Percentiles rank a stretch among this genome's conserved stretches.
phyloP scores from a whole-genome alignment of 2,888 invertebrate genomes.

The Drosophila peninsularis region DNA sequence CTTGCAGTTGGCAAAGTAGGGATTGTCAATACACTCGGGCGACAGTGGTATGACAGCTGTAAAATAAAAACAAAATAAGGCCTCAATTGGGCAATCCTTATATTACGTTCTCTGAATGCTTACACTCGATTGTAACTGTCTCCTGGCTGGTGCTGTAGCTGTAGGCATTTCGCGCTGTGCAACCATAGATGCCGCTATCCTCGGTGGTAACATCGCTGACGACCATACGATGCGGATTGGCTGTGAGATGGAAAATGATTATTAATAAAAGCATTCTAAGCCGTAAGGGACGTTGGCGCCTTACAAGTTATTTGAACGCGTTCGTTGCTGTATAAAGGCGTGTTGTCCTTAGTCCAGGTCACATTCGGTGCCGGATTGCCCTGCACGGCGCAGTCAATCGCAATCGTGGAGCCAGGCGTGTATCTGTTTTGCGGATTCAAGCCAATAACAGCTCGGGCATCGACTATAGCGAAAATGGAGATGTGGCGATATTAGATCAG shows the following conservation, averaged over 20 bases:
- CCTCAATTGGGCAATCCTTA: too few species aligned
- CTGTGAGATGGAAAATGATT: slow-evolving; percentile 47
- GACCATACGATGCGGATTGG: slow-evolving; percentile 89
- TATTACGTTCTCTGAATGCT: slow-evolving; percentile 48
- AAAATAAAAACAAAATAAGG: slow-evolving; percentile 24
- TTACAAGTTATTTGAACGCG: slow-evolving; percentile 89
- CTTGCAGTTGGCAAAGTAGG: slow-evolving; percentile 94
- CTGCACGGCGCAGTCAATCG: slow-evolving; percentile 90
- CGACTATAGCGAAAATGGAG: slow-evolving; percentile 46
- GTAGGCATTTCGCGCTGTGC: slow-evolving; percentile 92
- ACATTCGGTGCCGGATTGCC: slow-evolving; percentile 92
- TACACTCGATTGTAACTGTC: slow-evolving; percentile 91
- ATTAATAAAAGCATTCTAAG: background rate
- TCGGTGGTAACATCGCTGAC: slow-evolving; percentile 87
- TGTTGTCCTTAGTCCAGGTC: slow-evolving; percentile 92
- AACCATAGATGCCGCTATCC: slow-evolving; percentile 93
- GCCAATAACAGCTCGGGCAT: slow-evolving; percentile 88
- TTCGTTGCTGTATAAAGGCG: slow-evolving; percentile 86
- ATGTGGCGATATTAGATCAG: background rate
- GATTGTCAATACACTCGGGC: slow-evolving; percentile 93
- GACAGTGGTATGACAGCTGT: slow-evolving; percentile 87
- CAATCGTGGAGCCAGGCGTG: slow-evolving; percentile 89
- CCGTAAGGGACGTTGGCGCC: slow-evolving; percentile 4
- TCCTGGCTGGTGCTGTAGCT: slow-evolving; percentile 88
- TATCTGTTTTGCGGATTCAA: slow-evolving; percentile 85